Conservation (phyloP, 2,888 invertebrate genomes). For the Temnothorax unifasciatus region DNA sequence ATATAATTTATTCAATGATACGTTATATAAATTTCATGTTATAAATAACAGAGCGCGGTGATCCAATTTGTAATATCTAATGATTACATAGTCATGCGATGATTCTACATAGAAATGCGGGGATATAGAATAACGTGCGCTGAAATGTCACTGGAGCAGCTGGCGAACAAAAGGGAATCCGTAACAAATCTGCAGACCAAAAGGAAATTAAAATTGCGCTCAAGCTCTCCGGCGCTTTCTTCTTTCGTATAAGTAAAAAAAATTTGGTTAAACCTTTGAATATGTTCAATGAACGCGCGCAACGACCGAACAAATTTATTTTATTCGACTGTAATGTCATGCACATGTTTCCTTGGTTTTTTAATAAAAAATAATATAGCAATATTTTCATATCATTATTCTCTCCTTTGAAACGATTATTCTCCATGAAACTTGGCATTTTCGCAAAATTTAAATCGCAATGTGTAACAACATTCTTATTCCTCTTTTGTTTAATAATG, state of each 20-base stretch:
- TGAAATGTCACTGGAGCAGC: slow-evolving; percentile 25
- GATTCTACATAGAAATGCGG: not conserved
- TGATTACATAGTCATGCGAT: slow-evolving; percentile 1
- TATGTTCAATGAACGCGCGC: slow-evolving; percentile 68
- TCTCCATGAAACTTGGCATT: slow-evolving; percentile 65
- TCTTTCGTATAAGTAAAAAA: slow-evolving; percentile 53
- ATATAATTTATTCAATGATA: slow-evolving; percentile 18
- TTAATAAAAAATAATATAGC: slow-evolving; percentile 58
- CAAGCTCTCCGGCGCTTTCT: slow-evolving; percentile 12
- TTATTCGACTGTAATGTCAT: slow-evolving; percentile 71
- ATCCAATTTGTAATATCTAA: slow-evolving; percentile 6
- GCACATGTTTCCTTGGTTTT: slow-evolving; percentile 41
- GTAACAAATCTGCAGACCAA: slow-evolving; percentile 64
- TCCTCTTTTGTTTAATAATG: not conserved
- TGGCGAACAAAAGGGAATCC: slow-evolving; percentile 60
- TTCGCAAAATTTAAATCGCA: not conserved
- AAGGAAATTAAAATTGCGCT: slow-evolving; percentile 75
- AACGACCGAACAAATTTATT: slow-evolving; percentile 66
- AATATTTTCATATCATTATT: slow-evolving; percentile 36
- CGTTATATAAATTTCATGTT: not conserved
- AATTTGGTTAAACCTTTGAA: slow-evolving; percentile 57
- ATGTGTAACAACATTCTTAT: not conserved
- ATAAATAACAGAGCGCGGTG: not conserved
- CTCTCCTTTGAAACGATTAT: not conserved
- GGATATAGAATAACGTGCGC: slow-evolving; percentile 17